Conservation (phyloP, 2,113 vertebrate genomes). For the Benitochromis conjunctus region DNA sequence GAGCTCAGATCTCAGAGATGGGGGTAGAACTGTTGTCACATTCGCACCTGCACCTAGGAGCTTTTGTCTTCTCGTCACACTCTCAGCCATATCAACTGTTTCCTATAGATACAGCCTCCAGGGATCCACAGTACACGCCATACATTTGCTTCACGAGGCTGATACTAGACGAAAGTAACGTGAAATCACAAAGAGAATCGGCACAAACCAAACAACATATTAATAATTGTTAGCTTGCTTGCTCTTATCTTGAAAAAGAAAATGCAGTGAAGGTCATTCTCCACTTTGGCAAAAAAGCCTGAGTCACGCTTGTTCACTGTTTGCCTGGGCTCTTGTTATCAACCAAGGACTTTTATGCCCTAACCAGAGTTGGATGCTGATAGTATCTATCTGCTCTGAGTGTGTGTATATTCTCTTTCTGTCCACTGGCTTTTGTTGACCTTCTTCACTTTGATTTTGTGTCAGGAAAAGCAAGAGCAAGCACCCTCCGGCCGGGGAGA, state of each 20-base stretch:
- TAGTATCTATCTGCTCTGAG: constrained; percentile 39
- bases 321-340: constrained; percentile 35
- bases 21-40: neutral
- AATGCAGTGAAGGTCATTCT: constrained; percentile 19
- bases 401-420: constrained; percentile 42
- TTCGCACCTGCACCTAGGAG: constrained; percentile 20
- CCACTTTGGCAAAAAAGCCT: constrained; percentile 4
- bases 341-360: constrained; percentile 51
- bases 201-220: neutral
- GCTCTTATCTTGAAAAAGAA: neutral
- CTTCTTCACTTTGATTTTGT: constrained; percentile 45
- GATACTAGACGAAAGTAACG: neutral
- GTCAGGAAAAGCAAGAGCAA: constrained; percentile 73
- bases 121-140: neutral
- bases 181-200: neutral
- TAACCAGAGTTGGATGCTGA: constrained; percentile 32
- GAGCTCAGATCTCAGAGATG: neutral
- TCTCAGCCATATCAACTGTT: constrained; percentile 55
- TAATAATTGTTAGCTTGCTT: neutral
- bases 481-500: constrained; percentile 68
- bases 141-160: neutral
- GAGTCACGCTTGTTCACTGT: constrained; percentile 31
- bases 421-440: constrained; percentile 56
- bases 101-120: constrained; percentile 40
- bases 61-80: constrained; percentile 1